Evolutionary conservation across 2,113 vertebrate species (phyloP), one percentile per base, ranked within the genome.

Genomic region (Numida meleagris): DNA sequence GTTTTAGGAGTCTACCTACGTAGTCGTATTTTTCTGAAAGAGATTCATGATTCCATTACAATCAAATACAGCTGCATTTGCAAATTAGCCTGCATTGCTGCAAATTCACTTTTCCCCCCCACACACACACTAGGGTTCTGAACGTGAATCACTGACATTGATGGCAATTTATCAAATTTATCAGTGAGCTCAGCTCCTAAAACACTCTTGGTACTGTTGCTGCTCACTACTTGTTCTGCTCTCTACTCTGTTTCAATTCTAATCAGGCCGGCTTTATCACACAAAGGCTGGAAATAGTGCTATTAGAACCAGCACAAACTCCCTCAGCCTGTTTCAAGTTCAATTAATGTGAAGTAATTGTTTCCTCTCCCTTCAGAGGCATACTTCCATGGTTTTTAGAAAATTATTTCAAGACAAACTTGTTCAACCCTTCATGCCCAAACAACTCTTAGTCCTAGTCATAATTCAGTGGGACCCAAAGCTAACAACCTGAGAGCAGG

Each of bases 21-120:
- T 99, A 99, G 90, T 99, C 99, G 43, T 99, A 99, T 95, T 99
- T 99, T 97, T 99, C 99, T 99, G 98, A 67, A 98, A 98, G 93
- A 97, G 73, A 97, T 46, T 62, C 51, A 94, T 17, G 33, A 59
- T 93, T 94, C 74, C 84, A 66, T 94, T 95, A 95, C 77, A 92
- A 73, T 86, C 68, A 88, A 50, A 72, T 59, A 79, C 74, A 94
- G 59, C 59, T 79, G n/a, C 45, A 88, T 93, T 92, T 71, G 34
- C 86, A 58, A 34, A 71, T 88, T 51, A 93, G 58, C 42, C 72
- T 88, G 50, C 40, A 51, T 53, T 75, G 59, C 66, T 73, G 31
- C 62, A 84, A 61, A 81, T 45, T 45, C 21, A 29, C 70, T 55
- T 80, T 23, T 77, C 45, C 71, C 66, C 48, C 71, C 58, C 51